Evolutionary conservation across 2,888 invertebrate species (phyloP), one percentile per base, ranked within the genome.

Genomic region (Malacosoma neustria): DNA sequence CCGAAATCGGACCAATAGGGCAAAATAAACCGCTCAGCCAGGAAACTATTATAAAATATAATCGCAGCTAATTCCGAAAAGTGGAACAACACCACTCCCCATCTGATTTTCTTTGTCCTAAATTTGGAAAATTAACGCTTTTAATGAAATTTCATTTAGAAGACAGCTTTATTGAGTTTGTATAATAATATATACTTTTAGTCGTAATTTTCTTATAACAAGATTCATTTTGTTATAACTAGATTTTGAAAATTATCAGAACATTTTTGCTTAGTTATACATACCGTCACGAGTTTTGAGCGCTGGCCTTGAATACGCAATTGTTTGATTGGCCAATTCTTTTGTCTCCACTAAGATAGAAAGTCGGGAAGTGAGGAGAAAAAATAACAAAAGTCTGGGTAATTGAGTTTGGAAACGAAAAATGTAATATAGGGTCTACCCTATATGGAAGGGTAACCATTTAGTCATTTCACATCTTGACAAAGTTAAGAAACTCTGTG

Each of bases 21-120:
- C 33, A 89, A 60, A 34, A 96, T 89, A 70, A 94, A 93, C 30
- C 93, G 87, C 55, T 93, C 93, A 72, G 93, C 90, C 29, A 96
- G 88, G 57, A 95, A 94, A 62, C 93, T 92, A 44, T 91, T 89
- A 66, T 93, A 93, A 57, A 97, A 91, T 35, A 96, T 89, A 32
- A 93, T 89, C n/a, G 91, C 91, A 0, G 92, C 63, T 1, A 96
- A 91, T 81, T 97, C 97, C 12, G 88, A 44, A 14, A 94, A 87
- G 57, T 93, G 89, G 52, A 85, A 87, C 1, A 90, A 54, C 0
- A 94, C 95, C 41, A 91, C 87, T 32, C 85, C 81, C 96, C 96
- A 96, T 47, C 91, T 86, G 31, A 93, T 93, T 32, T 79, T 82
- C 43, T 88, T 87, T 9, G 92, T 92, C 60, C 94, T 94, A 72